A percentile compares a stretch with the other conserved stretches of the same genome.
phyloP scores from a whole-genome alignment of 1,140 invertebrate genomes.

The fruit fly (Drosophila melanogaster) region DNA sequence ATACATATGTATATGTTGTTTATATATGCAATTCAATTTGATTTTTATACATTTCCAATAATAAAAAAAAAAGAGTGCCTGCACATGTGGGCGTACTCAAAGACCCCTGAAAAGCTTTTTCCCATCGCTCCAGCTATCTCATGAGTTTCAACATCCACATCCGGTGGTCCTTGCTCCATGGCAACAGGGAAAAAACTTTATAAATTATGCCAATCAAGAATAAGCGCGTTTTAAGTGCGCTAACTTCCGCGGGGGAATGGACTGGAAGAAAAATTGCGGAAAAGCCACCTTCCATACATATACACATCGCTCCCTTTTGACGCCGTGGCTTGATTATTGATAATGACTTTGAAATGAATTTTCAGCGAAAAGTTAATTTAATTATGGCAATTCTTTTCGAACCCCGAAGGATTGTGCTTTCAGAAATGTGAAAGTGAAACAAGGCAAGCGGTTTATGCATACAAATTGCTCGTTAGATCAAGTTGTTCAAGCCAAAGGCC shows the following conservation, averaged over 20 bases:
- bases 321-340: slow-evolving; percentile 69
- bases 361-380: slow-evolving; percentile 76
- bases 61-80: slow-evolving; percentile 41
- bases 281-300: slow-evolving; percentile 8
- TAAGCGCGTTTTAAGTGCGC: slow-evolving; percentile 81
- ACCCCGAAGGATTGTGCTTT: slow-evolving; percentile 11
- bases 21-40: slow-evolving; percentile 47
- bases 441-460: slow-evolving; percentile 13
- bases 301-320: neutral
- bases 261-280: slow-evolving; percentile 19
- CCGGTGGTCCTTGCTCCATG: slow-evolving; percentile 18
- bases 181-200: slow-evolving; percentile 56
- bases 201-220: slow-evolving; percentile 82
- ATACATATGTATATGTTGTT: neutral
- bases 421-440: neutral
- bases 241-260: slow-evolving; percentile 62
- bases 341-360: slow-evolving; percentile 80
- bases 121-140: slow-evolving; percentile 28
- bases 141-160: slow-evolving; percentile 31
- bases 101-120: slow-evolving; percentile 32
- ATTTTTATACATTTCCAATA: slow-evolving; percentile 76
- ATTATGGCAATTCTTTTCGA: slow-evolving; percentile 72
- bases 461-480: slow-evolving; percentile 28
- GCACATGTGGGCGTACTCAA: slow-evolving; percentile 18
- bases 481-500: neutral